phyloP scores from a whole-genome alignment of 2,797 vertebrate species.

The Borostomias antarcticus region DNA sequence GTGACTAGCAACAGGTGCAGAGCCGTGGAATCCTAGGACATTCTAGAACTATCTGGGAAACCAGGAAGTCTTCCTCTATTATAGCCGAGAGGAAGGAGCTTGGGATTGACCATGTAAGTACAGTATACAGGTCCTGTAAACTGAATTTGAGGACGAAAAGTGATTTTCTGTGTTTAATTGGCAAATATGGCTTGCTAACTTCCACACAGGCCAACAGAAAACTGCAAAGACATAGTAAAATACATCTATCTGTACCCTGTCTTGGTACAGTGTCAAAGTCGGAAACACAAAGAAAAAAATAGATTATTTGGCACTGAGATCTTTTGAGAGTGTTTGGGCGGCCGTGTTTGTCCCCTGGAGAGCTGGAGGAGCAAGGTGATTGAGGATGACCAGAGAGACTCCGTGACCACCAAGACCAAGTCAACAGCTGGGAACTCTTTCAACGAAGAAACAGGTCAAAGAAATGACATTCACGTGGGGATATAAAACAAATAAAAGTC shows the following conservation, averaged over 20 bases:
- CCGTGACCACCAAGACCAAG: not conserved
- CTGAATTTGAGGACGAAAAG: not conserved
- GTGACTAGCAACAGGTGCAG: too few relatives aligned
- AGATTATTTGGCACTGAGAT: conserved; percentile 51
- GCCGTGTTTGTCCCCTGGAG: conserved; percentile 21
- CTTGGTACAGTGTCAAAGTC: not conserved
- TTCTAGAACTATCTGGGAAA: not conserved
- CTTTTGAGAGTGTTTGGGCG: conserved; percentile 30
- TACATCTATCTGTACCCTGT: not conserved
- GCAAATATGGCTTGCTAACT: not conserved
- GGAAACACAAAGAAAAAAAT: not conserved
- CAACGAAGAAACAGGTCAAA: not conserved
- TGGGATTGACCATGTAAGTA: not conserved
- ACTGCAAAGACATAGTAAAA: not conserved
- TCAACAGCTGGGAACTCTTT: not conserved
- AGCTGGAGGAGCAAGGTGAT: conserved; percentile 50
- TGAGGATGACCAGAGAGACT: conserved; percentile 20
- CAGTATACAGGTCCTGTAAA: too few relatives aligned
- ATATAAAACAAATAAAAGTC: too few relatives aligned
- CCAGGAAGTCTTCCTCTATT: not conserved
- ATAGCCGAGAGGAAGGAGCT: not conserved
- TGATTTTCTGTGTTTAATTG: not conserved
- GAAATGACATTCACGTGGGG: too few relatives aligned
- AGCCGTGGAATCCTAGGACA: not conserved
- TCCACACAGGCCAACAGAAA: not conserved